These are phyloP conservation scores for Amazona ochrocephala DNA, from an alignment of 2,797 vertebrate species.

Conservation along the genomic window DNA sequence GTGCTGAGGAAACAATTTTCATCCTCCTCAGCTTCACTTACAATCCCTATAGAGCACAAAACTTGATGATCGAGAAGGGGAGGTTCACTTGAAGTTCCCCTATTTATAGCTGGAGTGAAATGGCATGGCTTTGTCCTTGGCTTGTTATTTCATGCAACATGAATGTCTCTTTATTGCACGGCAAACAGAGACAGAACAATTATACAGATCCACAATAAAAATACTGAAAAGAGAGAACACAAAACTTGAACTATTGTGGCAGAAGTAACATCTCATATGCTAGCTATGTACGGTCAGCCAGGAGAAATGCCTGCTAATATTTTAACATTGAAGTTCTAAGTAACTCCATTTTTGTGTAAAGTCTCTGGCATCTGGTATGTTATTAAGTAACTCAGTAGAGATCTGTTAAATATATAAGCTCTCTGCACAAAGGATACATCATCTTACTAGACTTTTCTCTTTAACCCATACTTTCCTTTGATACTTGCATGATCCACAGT, in stretches of 20 bases:
- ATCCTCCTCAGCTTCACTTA: not conserved
- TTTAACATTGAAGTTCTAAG: not conserved
- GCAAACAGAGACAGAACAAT: not conserved
- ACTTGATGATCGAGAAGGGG: not conserved
- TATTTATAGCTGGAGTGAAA: not conserved
- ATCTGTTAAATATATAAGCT: conserved; percentile 8
- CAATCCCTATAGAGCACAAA: not conserved
- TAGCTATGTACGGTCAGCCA: not conserved
- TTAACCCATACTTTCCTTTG: not conserved
- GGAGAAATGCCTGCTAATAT: not conserved
- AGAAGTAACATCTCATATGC: not conserved
- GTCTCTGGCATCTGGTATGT: not conserved
- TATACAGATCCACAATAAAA: not conserved
- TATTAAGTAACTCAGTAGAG: conserved; percentile 21
- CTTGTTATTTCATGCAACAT: not conserved
- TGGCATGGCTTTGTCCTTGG: not conserved
- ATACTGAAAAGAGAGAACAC: not conserved
- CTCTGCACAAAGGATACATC: conserved; percentile 1
- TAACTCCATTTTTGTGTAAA: not conserved
- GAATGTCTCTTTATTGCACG: not conserved
- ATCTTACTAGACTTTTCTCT: not conserved
- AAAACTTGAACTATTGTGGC: not conserved
- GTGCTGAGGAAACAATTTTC: not conserved
- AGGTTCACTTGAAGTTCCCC: not conserved
- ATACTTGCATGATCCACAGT: rapidly evolving